A percentile compares a stretch with the other conserved stretches of the same genome.
Evolutionary conservation across 1,140 invertebrate genomes (phyloP).

Genomic region (Brachionus sp.): DNA sequence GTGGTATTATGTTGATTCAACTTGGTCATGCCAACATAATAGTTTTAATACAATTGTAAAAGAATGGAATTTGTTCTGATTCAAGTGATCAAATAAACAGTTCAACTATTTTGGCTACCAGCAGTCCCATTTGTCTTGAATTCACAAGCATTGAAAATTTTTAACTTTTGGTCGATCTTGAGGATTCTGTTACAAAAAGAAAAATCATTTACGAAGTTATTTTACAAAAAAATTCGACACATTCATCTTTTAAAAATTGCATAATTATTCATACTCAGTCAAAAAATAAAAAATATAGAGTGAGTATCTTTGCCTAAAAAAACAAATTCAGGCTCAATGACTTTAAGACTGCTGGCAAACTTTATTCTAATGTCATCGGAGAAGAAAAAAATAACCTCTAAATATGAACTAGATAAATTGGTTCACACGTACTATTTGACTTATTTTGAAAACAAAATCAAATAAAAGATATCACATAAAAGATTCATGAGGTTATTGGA

Average conservation of each 20-base stretch:
- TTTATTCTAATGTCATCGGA: not conserved
- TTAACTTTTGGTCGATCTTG: not conserved
- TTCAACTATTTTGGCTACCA: not conserved
- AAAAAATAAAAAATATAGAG: not conserved
- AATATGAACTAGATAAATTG: not conserved
- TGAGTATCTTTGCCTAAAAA: not conserved
- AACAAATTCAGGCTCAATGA: not conserved
- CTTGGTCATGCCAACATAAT: not conserved
- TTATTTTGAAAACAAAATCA: not conserved
- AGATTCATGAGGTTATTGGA: too few species aligned
- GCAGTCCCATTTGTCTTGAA: not conserved
- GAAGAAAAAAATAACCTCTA: not conserved
- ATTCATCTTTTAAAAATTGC: not conserved
- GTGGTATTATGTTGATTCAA: constrained; percentile 4
- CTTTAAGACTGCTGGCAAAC: not conserved
- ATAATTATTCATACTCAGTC: not conserved
- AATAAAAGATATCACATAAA: not conserved
- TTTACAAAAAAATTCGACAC: not conserved
- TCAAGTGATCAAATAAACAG: not conserved
- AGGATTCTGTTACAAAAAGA: not conserved
- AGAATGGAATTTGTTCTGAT: not conserved
- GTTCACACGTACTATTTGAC: not conserved
- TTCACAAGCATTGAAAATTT: not conserved
- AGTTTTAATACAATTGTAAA: not conserved
- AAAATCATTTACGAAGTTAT: not conserved